Percentiles rank a stretch among this genome's conserved stretches.
These are phyloP conservation scores for Zaprionus gabonicus DNA, from an alignment of 1,140 invertebrate genomes.

Conservation along the genomic window DNA sequence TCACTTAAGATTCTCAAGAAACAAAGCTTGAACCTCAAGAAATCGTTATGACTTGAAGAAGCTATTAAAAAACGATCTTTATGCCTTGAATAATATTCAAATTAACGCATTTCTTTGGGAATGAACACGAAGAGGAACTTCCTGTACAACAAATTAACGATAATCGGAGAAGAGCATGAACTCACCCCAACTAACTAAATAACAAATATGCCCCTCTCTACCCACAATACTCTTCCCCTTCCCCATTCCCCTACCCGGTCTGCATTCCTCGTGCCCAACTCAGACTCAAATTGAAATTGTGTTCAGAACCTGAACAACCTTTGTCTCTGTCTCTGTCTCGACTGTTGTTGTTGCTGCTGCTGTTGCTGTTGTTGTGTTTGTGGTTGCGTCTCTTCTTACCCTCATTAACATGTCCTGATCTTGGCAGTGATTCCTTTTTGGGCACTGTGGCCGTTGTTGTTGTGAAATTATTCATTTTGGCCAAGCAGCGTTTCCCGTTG, in stretches of 20 bases:
- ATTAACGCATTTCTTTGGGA: neutral
- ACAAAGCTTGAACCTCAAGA: neutral
- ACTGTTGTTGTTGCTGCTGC: slow-evolving; percentile 9
- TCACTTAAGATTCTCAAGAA: neutral
- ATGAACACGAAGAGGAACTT: slow-evolving; percentile 1
- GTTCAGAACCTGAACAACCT: slow-evolving; percentile 25
- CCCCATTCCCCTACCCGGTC: neutral
- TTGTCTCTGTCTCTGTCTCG: slow-evolving; percentile 23
- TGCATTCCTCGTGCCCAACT: neutral
- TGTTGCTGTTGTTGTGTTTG: slow-evolving; percentile 39
- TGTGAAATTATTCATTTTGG: slow-evolving; percentile 82
- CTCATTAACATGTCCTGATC: slow-evolving; percentile 83
- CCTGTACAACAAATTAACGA: slow-evolving; percentile 21
- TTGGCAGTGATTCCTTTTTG: slow-evolving; percentile 77
- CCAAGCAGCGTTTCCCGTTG: slow-evolving; percentile 14
- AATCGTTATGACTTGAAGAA: neutral
- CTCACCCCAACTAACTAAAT: slow-evolving; percentile 34
- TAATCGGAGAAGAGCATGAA: slow-evolving; percentile 8
- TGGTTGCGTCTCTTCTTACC: slow-evolving; percentile 60
- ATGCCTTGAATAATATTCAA: neutral
- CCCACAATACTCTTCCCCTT: too few species aligned
- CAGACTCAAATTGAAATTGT: slow-evolving; percentile 29
- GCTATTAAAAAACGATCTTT: neutral
- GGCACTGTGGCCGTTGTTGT: slow-evolving; percentile 73
- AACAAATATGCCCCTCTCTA: slow-evolving; percentile 14